Conservation (phyloP, 2,113 vertebrate genomes). For the Tachuris rubrigastra region DNA sequence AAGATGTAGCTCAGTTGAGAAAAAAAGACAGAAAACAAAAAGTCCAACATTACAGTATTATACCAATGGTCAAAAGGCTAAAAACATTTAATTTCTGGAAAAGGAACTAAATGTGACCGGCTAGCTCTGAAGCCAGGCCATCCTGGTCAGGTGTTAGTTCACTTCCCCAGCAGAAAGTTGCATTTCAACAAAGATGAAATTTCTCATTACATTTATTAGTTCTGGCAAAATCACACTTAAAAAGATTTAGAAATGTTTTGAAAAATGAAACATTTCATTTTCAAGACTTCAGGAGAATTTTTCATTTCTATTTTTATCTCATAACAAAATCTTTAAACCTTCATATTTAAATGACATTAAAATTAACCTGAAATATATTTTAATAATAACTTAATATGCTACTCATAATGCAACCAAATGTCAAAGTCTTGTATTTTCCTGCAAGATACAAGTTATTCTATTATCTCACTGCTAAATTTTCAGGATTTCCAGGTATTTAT, state of each 20-base stretch:
- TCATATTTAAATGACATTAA: neutral
- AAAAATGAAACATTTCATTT: neutral
- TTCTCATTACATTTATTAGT: neutral
- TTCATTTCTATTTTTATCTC: neutral
- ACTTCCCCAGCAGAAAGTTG: neutral
- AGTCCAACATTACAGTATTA: neutral
- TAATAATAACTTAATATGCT: neutral
- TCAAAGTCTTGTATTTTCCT: neutral
- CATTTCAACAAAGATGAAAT: neutral
- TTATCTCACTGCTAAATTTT: neutral
- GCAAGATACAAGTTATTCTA: neutral
- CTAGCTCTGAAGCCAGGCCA: neutral
- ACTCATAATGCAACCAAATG: neutral
- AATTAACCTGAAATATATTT: neutral
- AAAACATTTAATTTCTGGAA: neutral
- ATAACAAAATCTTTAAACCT: neutral
- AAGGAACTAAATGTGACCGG: neutral
- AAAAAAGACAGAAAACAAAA: neutral
- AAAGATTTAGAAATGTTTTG: neutral
- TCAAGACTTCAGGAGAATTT: neutral
- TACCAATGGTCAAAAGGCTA: neutral
- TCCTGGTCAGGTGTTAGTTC: neutral
- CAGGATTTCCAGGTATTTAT: neutral
- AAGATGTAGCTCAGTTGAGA: neutral
- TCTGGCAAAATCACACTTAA: neutral